Conservation (phyloP, 2,113 vertebrate genomes). For the Megalops atlanticus region DNA sequence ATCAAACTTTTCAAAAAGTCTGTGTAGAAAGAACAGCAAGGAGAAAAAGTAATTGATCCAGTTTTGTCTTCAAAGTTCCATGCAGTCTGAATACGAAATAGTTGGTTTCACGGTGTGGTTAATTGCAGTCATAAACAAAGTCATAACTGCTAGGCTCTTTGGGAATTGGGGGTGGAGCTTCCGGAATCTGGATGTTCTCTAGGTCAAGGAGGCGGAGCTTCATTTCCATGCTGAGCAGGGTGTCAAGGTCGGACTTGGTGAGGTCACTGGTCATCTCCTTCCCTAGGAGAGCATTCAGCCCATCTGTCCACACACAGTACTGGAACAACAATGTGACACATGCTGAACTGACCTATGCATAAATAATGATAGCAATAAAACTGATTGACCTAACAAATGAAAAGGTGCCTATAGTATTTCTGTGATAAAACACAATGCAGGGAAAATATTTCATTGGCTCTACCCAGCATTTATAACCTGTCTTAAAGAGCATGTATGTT, state of each 20-base stretch:
- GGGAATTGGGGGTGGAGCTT: constrained; percentile 96
- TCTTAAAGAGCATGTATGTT: too few relatives aligned
- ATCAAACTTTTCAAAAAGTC: neutral
- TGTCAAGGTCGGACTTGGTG: constrained; percentile 92
- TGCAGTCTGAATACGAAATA: constrained; percentile 40
- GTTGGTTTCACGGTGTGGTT: constrained; percentile 48
- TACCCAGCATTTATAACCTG: too few relatives aligned
- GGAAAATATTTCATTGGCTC: too few relatives aligned
- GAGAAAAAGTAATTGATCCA: neutral
- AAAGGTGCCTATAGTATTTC: neutral
- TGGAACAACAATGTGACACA: constrained; percentile 51
- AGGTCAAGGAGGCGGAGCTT: constrained; percentile 96
- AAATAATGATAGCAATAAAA: neutral
- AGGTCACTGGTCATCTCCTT: constrained; percentile 98
- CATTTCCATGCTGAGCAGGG: constrained; percentile 98
- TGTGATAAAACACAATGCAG: neutral
- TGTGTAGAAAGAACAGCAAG: neutral
- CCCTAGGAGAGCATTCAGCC: constrained; percentile 92
- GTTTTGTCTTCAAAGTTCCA: constrained; percentile 9
- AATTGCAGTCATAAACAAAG: constrained; percentile 99
- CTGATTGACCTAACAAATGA: neutral
- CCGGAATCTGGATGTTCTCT: constrained; percentile 98
- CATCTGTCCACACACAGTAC: constrained; percentile 98
- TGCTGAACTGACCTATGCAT: neutral
- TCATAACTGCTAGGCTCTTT: constrained; percentile 99